Conservation (phyloP, 2,113 vertebrate genomes). For the Macroglossus sobrinus region DNA sequence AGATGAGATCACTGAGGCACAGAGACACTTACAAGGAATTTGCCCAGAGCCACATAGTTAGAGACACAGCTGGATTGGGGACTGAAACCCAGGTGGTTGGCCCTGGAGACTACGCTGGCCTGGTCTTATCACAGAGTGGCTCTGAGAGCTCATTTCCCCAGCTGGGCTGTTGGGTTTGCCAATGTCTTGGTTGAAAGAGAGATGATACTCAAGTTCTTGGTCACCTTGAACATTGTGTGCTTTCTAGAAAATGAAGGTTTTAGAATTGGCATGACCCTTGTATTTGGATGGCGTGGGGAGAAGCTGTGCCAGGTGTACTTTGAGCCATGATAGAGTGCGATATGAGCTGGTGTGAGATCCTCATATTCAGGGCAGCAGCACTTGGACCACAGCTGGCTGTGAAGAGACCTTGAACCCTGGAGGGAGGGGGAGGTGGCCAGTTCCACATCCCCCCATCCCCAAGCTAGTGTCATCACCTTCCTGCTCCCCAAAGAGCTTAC, state of each 20-base stretch:
- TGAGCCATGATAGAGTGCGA: not conserved
- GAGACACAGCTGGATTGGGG: accelerated
- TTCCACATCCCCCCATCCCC: not conserved
- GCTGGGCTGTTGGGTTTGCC: not conserved
- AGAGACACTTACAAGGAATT: not conserved
- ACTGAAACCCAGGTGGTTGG: not conserved
- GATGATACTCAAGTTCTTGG: too few relatives aligned
- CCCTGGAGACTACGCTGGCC: not conserved
- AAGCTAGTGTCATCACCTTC: not conserved
- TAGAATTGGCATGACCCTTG: not conserved
- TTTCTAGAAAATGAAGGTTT: not conserved
- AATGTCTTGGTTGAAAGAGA: accelerated
- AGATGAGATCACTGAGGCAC: not conserved
- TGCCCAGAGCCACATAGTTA: not conserved
- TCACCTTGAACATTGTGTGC: not conserved
- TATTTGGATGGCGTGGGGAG: not conserved
- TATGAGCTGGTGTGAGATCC: not conserved
- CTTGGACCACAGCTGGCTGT: not conserved
- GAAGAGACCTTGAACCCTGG: not conserved
- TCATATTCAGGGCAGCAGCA: not conserved
- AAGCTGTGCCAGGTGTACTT: not conserved
- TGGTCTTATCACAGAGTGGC: not conserved
- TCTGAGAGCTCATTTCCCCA: not conserved
- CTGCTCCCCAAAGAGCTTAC: not conserved
- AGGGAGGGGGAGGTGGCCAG: not conserved